Evolutionary conservation across 1,140 invertebrate species (phyloP).

Genomic region (Epicauta chinensis): DNA sequence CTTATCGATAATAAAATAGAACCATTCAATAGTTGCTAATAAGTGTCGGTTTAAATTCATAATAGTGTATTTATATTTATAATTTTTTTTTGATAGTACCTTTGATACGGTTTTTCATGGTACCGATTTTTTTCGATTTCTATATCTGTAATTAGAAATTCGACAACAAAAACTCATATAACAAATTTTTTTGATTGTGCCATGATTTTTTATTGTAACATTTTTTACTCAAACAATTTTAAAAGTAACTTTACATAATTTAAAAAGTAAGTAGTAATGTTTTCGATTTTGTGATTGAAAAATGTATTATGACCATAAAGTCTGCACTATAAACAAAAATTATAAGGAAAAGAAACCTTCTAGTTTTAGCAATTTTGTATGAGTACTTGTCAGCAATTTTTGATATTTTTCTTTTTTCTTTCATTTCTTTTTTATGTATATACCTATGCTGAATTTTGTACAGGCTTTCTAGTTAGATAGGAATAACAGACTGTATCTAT

Average conservation of each 20-base stretch:
- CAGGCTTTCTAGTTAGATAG: slow-evolving; percentile 24
- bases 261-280: slow-evolving; percentile 4
- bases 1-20: slow-evolving; percentile 14
- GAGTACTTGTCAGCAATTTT: slow-evolving; percentile 18
- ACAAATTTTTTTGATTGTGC: slow-evolving; percentile 1
- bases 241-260: no score
- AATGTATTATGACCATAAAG: slow-evolving; percentile 16
- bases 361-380: slow-evolving; percentile 17
- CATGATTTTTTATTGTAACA: slow-evolving; percentile 8
- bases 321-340: slow-evolving; percentile 6
- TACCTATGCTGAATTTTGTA: slow-evolving; percentile 28
- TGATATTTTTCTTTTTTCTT: slow-evolving; percentile 18
- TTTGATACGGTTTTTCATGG: slow-evolving; percentile 9
- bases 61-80: slow-evolving; percentile 8
- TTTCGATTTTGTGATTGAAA: slow-evolving; percentile 14
- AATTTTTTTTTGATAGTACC: background rate
- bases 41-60: slow-evolving; percentile 18
- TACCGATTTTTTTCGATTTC: slow-evolving; percentile 6
- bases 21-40: slow-evolving; percentile 21
- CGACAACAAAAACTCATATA: no score
- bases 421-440: slow-evolving; percentile 15
- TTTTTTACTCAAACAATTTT: no score
- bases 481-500: slow-evolving; percentile 31
- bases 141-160: no score
- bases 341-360: background rate